A percentile compares a stretch with the other conserved stretches of the same genome.
Evolutionary conservation across 2,113 vertebrate species (phyloP).

Genomic region (Coracopsis vasa): DNA sequence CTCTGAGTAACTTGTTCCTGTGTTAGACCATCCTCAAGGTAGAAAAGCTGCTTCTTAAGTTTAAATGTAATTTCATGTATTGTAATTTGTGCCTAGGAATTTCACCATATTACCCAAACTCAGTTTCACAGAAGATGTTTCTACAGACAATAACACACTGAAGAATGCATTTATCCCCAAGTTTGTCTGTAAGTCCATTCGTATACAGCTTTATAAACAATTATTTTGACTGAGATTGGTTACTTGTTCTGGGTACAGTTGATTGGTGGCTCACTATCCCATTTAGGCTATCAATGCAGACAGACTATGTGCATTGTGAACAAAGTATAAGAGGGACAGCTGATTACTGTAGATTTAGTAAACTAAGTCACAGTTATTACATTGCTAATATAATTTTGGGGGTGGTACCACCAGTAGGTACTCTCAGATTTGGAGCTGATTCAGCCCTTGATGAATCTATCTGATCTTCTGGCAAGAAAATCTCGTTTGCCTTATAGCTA

Average conservation of each 20-base stretch:
- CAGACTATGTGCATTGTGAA: not conserved
- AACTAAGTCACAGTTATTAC: not conserved
- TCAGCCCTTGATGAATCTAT: not conserved
- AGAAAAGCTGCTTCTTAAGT: not conserved
- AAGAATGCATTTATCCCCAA: not conserved
- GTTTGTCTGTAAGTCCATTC: not conserved
- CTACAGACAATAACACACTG: not conserved
- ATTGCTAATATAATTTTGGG: not conserved
- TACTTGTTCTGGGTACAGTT: not conserved
- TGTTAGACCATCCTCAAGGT: not conserved
- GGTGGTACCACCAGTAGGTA: not conserved
- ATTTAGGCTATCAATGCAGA: not conserved
- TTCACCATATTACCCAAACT: not conserved
- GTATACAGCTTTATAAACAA: not conserved
- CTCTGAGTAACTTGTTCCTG: not conserved
- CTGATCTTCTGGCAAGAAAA: not conserved
- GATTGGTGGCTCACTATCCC: not conserved
- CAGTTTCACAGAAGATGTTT: not conserved
- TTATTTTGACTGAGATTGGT: not conserved
- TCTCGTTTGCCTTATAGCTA: not conserved
- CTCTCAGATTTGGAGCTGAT: not conserved
- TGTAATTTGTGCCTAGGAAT: not conserved
- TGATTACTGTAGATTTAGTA: not conserved
- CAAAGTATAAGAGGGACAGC: not conserved
- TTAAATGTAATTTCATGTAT: not conserved